Base-by-base conservation (phyloP, 2,113 vertebrate species). In the Pagrus major region DNA sequence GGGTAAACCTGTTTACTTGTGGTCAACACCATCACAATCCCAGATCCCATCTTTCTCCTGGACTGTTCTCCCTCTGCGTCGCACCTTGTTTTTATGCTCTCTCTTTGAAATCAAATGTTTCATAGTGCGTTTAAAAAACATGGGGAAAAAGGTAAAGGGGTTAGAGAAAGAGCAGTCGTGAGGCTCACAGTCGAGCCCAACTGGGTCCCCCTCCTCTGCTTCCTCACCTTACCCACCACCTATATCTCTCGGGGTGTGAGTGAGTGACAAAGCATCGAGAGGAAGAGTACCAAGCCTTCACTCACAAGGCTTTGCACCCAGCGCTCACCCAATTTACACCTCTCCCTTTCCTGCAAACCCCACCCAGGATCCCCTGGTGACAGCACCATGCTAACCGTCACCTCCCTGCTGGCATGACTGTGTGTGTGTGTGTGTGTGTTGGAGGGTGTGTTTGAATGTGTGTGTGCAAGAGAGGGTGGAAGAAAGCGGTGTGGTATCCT, bases 281-380 rank as follows among this genome's bases (percentile, higher is more conserved):
- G 86, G 76, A 86, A 81, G 80, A 90, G 87, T 25, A 86, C 86
- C 80, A 74, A 89, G 80, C 81, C 78, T 85, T 87, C 86, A 83
- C 90, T 89, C 74, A 63, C 73, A 71, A 65, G 78, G 71, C 86
- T 93, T 91, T 91, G 87, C 89, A 93, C 91, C 91, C 90, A 92
- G 86, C 77, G 15, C 74, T 94, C 91, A 91, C 90, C 91, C 92
- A 95, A 94, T 95, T 95, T 94, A 92, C 94, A 94, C 94, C 92
- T 94, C 89, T 86, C 75, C 65, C 76, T 80, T 87, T 81, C 85
- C 82, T 90, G 88, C 88, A 85, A 92, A 89, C 83, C 74, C 84
- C 87, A 90, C 88, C 86, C 88, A 60, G 72, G 60, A 75, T 88
- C 86, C 93, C 88, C 90, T 76, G 79, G 88, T 83, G 87, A 84